phyloP scores from a whole-genome alignment of 2,888 invertebrate species.

The Glaucopsyche alexis region DNA sequence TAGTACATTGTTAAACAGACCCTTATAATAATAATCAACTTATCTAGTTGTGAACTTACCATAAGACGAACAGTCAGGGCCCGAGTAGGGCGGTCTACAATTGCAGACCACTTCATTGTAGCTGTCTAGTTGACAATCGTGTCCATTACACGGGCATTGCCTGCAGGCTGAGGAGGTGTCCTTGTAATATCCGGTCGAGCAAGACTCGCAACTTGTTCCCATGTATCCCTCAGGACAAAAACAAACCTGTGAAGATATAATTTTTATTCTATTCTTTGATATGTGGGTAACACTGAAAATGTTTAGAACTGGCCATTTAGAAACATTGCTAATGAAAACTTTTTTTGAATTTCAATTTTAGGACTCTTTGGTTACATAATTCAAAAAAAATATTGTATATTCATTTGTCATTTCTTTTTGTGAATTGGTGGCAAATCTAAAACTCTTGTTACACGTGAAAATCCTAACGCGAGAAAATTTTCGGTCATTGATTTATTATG shows the following conservation, averaged over 20 bases:
- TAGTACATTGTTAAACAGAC: neutral
- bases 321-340: too few relatives aligned
- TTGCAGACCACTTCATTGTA: slow-evolving; percentile 83
- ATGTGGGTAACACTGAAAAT: neutral
- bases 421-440: too few relatives aligned
- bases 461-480: too few relatives aligned
- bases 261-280: neutral
- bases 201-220: slow-evolving; percentile 91
- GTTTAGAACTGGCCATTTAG: too few relatives aligned
- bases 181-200: slow-evolving; percentile 85
- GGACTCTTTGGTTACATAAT: too few relatives aligned
- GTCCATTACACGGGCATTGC: slow-evolving; percentile 88
- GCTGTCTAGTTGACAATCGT: slow-evolving; percentile 81
- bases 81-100: slow-evolving; percentile 85
- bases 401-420: too few relatives aligned
- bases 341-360: too few relatives aligned
- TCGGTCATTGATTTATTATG: too few relatives aligned
- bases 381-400: too few relatives aligned
- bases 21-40: too few relatives aligned
- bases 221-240: slow-evolving; percentile 89
- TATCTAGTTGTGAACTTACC: slow-evolving; percentile 45
- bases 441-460: too few relatives aligned
- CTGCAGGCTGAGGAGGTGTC: slow-evolving; percentile 83
- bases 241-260: slow-evolving; percentile 73
- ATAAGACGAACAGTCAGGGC: slow-evolving; percentile 80